A percentile compares a stretch with the other conserved stretches of the same genome.
phyloP scores from a whole-genome alignment of 2,113 vertebrate species.

The Cranoglanis bouderius region DNA sequence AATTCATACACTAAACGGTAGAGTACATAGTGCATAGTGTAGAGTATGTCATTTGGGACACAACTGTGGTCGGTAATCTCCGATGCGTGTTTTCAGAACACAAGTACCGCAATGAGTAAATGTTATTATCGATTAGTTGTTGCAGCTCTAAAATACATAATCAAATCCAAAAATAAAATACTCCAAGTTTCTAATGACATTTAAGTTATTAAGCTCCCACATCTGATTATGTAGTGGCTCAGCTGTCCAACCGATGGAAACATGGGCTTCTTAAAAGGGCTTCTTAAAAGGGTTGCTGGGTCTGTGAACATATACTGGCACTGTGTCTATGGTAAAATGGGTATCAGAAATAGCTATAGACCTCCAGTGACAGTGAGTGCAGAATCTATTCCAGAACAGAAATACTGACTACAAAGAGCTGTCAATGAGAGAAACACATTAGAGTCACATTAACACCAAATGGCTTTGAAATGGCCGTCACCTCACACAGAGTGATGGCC shows the following conservation, averaged over 20 bases:
- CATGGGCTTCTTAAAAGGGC: background rate
- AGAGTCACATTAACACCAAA: constrained; percentile 69
- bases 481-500: constrained; percentile 61
- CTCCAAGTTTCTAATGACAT: too few species aligned
- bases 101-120: too few species aligned
- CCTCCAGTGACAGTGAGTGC: background rate
- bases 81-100: too few species aligned
- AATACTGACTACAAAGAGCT: constrained; percentile 18
- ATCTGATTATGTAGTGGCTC: background rate
- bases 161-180: background rate
- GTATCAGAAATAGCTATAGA: background rate
- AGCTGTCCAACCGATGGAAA: background rate
- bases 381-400: constrained; percentile 22
- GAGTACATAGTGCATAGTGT: too few species aligned
- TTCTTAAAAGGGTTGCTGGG: background rate
- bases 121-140: too few species aligned
- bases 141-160: background rate
- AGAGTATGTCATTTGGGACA: too few species aligned
- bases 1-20: too few species aligned
- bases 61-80: too few species aligned
- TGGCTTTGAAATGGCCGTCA: constrained; percentile 65
- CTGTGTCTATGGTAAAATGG: background rate
- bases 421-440: constrained; percentile 62
- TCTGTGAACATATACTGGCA: background rate
- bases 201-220: background rate